These are phyloP conservation scores for Willisornis vidua DNA, from an alignment of 2,113 vertebrate genomes.

Conservation along the genomic window DNA sequence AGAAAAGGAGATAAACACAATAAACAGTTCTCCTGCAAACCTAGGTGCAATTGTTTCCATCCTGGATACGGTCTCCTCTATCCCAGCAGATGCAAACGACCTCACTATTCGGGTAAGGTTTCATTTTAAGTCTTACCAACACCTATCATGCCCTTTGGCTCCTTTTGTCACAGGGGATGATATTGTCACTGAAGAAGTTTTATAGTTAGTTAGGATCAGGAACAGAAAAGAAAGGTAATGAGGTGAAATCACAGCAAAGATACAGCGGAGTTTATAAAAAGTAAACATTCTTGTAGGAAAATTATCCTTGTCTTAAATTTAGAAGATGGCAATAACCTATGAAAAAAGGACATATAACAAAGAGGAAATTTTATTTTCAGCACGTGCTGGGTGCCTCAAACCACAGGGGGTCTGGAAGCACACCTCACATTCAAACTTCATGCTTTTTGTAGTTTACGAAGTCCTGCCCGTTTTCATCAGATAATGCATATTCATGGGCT, in stretches of 20 bases:
- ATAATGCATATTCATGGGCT: too few relatives aligned
- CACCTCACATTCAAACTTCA: too few relatives aligned
- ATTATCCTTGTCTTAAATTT: too few relatives aligned
- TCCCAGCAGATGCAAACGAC: conserved; percentile 41
- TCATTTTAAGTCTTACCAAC: neutral
- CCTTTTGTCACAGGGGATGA: neutral
- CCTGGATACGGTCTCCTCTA: conserved; percentile 54
- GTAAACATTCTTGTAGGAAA: too few relatives aligned
- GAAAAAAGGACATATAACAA: too few relatives aligned
- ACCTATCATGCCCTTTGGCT: neutral
- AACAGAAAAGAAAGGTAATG: neutral
- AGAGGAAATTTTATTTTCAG: too few relatives aligned
- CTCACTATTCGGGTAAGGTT: conserved; percentile 60
- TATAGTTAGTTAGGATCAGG: neutral
- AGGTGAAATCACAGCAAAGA: neutral
- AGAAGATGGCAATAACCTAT: too few relatives aligned
- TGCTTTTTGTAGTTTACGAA: too few relatives aligned
- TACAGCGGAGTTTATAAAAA: neutral
- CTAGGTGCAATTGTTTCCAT: conserved; percentile 63
- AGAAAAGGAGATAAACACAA: neutral
- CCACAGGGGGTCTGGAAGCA: too few relatives aligned
- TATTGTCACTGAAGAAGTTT: neutral
- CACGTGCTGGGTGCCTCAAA: too few relatives aligned
- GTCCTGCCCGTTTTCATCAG: too few relatives aligned
- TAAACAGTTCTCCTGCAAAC: conserved; percentile 34